Conservation (phyloP, 1,140 invertebrate genomes). For the Ridgeia piscesae region DNA sequence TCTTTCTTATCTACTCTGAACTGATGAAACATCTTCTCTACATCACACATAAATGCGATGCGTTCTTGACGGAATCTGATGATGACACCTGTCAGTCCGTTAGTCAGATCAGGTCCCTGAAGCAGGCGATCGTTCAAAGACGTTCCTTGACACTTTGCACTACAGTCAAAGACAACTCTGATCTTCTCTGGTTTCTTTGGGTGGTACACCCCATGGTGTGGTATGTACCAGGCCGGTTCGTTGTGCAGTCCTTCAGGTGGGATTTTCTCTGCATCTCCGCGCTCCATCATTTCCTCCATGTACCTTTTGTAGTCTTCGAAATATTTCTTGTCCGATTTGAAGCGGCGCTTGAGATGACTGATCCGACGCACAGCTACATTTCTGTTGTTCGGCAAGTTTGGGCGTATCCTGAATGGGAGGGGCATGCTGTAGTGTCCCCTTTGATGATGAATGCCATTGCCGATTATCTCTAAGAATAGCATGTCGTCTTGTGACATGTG, state of each 20-base stretch:
- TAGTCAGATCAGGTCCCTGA: constrained; percentile 53
- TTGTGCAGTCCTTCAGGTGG: background rate
- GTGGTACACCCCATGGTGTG: constrained; percentile 34
- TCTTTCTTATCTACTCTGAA: constrained; percentile 26
- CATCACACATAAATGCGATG: constrained; percentile 35
- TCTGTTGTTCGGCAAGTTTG: constrained; percentile 19
- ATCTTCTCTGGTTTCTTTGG: constrained; percentile 33
- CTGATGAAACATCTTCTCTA: constrained; percentile 36
- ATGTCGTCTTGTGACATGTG: background rate
- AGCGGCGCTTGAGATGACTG: background rate
- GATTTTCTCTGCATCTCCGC: background rate
- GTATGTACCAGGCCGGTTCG: constrained; percentile 32
- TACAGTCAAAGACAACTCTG: constrained; percentile 37
- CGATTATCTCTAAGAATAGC: constrained; percentile 5
- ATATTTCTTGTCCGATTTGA: background rate
- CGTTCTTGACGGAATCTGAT: constrained; percentile 27
- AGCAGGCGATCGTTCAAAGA: constrained; percentile 41
- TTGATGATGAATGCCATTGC: constrained; percentile 4
- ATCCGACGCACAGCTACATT: background rate
- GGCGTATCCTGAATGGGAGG: constrained; percentile 10
- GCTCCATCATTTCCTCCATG: constrained; percentile 7
- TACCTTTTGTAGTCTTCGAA: background rate
- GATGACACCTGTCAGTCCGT: no score
- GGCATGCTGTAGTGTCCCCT: background rate
- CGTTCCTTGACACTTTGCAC: constrained; percentile 31